Conservation (phyloP, 2,888 invertebrate species). For the Drosophila borealis region DNA sequence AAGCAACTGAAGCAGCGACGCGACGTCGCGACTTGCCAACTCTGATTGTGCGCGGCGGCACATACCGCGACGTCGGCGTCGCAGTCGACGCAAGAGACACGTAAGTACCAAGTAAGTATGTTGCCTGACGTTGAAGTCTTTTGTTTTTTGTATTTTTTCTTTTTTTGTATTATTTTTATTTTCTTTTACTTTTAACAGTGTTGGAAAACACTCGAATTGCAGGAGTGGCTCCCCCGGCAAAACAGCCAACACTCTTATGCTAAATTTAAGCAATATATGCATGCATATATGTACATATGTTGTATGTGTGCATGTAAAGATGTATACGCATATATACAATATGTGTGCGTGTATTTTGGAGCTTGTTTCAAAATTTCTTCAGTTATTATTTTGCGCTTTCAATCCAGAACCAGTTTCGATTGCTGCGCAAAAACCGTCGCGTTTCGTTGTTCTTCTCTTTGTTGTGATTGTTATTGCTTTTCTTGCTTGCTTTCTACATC, state of each 20-base stretch:
- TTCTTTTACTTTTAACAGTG: slow-evolving; percentile 25
- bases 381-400: slow-evolving; percentile 24
- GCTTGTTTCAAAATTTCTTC: slow-evolving; percentile 31
- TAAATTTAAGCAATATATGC: slow-evolving; percentile 20
- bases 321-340: not conserved
- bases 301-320: not conserved
- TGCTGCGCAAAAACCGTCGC: slow-evolving; percentile 44
- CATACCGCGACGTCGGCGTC: slow-evolving; percentile 3
- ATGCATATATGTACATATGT: not conserved
- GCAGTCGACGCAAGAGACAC: slow-evolving; percentile 32
- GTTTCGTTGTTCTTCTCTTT: not conserved
- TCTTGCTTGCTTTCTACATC: slow-evolving; percentile 25
- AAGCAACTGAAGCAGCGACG: slow-evolving; percentile 36
- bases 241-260: slow-evolving; percentile 21
- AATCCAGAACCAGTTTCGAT: slow-evolving; percentile 46
- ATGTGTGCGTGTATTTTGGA: slow-evolving; percentile 7
- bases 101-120: slow-evolving; percentile 45
- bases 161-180: slow-evolving; percentile 9
- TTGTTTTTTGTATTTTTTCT: slow-evolving; percentile 36
- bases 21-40: slow-evolving; percentile 30
- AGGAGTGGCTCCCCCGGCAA: slow-evolving; percentile 51
- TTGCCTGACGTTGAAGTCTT: slow-evolving; percentile 58
- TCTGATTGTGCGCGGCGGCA: slow-evolving; percentile 34
- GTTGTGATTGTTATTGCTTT: slow-evolving; percentile 25
- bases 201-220: slow-evolving; percentile 38